phyloP scores from a whole-genome alignment of 2,888 invertebrate genomes.

The Perizoma flavofasciatum region DNA sequence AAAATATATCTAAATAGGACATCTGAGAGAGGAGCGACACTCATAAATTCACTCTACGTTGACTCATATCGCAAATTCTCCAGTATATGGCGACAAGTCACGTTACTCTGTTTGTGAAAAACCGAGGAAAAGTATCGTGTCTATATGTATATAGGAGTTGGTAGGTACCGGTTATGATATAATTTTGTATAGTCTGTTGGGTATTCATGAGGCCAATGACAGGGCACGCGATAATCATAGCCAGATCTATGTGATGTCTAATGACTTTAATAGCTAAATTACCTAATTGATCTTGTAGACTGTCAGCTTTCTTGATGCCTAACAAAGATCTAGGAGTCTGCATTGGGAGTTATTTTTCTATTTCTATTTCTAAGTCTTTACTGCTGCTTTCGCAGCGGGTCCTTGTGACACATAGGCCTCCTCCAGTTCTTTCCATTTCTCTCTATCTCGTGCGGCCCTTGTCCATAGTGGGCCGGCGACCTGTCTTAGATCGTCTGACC shows the following conservation, averaged over 20 bases:
- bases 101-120: constrained; percentile 32
- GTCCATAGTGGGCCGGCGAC: too few species aligned
- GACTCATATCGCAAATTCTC: constrained; percentile 12
- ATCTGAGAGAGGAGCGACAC: constrained; percentile 12
- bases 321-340: too few species aligned
- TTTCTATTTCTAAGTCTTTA: too few species aligned
- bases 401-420: too few species aligned
- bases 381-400: too few species aligned
- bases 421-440: too few species aligned
- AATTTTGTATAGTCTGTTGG: constrained; percentile 1
- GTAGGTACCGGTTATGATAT: not conserved
- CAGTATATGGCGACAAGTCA: constrained; percentile 36
- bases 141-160: constrained; percentile 11
- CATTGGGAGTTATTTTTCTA: too few species aligned
- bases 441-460: too few species aligned
- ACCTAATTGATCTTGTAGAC: too few species aligned
- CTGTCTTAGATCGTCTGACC: too few species aligned
- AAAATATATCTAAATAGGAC: constrained; percentile 17
- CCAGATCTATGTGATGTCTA: constrained; percentile 4
- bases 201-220: not conserved
- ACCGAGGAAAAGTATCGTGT: constrained; percentile 19
- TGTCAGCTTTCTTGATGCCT: too few species aligned
- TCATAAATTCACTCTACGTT: constrained; percentile 9
- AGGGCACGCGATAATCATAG: constrained; percentile 2
- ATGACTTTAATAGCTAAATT: constrained; percentile 7